Conservation (phyloP, 2,113 vertebrate species). For the Epinephelus fuscoguttatus region DNA sequence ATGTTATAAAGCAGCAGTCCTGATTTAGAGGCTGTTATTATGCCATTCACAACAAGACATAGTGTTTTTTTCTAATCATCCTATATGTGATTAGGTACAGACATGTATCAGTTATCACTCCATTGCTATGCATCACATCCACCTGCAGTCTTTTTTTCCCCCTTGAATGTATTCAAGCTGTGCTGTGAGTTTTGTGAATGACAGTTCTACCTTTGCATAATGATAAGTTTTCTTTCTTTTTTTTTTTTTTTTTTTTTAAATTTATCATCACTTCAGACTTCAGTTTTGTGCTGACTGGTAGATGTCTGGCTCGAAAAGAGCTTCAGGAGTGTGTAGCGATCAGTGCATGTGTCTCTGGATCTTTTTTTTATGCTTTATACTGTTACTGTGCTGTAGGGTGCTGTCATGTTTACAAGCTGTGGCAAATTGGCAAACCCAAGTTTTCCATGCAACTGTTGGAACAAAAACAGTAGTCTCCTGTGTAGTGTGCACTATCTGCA, state of each 20-base stretch:
- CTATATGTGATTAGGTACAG: background rate
- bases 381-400: slow-evolving; percentile 10
- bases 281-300: slow-evolving; percentile 9
- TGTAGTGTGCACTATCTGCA: slow-evolving; percentile 2
- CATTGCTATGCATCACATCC: background rate
- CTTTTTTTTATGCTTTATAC: background rate
- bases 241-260: background rate
- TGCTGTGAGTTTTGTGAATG: slow-evolving; percentile 2
- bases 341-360: slow-evolving; percentile 1
- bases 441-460: slow-evolving; percentile 1
- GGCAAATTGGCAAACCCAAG: background rate
- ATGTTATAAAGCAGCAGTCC: slow-evolving; percentile 2
- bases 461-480: background rate
- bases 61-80: background rate
- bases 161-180: background rate
- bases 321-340: background rate
- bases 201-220: background rate
- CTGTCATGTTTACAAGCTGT: slow-evolving; percentile 23
- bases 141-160: background rate
- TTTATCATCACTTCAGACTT: background rate
- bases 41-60: slow-evolving; percentile 1
- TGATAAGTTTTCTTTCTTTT: background rate
- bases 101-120: background rate
- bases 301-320: background rate
- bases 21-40: background rate